Percentiles rank a stretch among this genome's conserved stretches.
Conservation (phyloP, 2,888 invertebrate genomes). For the Neria commutata region DNA sequence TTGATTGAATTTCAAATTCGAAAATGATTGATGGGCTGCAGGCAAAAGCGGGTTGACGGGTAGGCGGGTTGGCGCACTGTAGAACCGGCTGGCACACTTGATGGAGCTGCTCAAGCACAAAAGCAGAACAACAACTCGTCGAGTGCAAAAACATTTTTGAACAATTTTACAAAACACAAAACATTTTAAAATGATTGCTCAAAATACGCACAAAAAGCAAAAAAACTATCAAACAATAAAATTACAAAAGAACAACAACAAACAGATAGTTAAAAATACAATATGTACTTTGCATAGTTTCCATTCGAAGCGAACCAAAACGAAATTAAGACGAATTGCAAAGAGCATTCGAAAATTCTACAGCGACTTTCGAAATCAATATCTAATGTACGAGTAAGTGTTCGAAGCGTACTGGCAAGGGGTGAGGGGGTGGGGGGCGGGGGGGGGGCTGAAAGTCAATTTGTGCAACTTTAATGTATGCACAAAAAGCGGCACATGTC, state of each 20-base stretch:
- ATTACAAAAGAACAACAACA: conserved; percentile 1
- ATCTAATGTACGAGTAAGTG: too few species aligned
- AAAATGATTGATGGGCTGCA: conserved; percentile 1
- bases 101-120: not conserved
- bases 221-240: not conserved
- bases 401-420: too few species aligned
- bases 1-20: not conserved
- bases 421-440: too few species aligned
- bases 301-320: conserved; percentile 54
- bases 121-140: not conserved
- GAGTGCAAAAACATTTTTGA: not conserved
- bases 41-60: too few species aligned
- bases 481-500: not conserved
- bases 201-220: conserved; percentile 8
- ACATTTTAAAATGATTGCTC: conserved; percentile 23
- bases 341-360: not conserved
- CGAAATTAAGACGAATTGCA: conserved; percentile 57
- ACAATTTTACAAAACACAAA: conserved; percentile 19
- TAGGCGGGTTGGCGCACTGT: too few species aligned
- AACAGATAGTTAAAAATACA: not conserved
- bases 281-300: not conserved
- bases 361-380: not conserved
- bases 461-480: not conserved
- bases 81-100: too few species aligned
- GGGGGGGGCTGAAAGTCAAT: not conserved